Evolutionary conservation across 2,888 invertebrate species (phyloP), one percentile per base, ranked within the genome.

Genomic region (Endomychus coccineus): DNA sequence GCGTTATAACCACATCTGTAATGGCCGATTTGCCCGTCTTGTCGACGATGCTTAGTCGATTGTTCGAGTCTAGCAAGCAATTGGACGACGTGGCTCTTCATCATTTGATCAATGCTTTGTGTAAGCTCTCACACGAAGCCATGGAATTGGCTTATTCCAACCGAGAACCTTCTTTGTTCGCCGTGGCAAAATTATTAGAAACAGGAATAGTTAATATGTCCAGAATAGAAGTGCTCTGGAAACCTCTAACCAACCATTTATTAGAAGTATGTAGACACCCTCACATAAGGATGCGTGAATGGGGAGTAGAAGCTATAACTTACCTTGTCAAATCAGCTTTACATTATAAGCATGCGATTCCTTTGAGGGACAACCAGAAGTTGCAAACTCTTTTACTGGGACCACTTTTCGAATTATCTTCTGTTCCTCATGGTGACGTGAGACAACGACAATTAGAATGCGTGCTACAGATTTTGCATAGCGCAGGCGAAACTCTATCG

Each of bases 171-270:
- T 96, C 95, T 0, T 66, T 96, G 36, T 97, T 97, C 68, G 95
- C 96, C 2, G 92, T 97, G 2, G 95, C 96, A 2, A 97, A 97
- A 65, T 70, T 97, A n/a, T 71, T 97, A n/a, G 97, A 98, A 70
- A 95, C 94, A 1, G 95, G 94, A 0, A 65, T 95, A 40, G 94
- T 94, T 0, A 97, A 97, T 66, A 77, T 97, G 72, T 79, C 84
- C 29, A 72, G 97, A 35, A 87, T 96, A 25, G 90, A 94, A 64
- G 88, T 95, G 0, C 75, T 94, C 50, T 97, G 97, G 97, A 75
- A 87, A 46, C 94, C 94, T 0, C 74, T 97, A 36, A 95, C 95
- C 0, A 90, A 89, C 62, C 96, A 97, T 67, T 72, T 97, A n/a
- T 66, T 96, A 27, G 94, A 95, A 69, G 92, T 94, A 41, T 94